Evolutionary conservation across 2,888 invertebrate genomes (phyloP).

Genomic region (Oxystoma pomonae): DNA sequence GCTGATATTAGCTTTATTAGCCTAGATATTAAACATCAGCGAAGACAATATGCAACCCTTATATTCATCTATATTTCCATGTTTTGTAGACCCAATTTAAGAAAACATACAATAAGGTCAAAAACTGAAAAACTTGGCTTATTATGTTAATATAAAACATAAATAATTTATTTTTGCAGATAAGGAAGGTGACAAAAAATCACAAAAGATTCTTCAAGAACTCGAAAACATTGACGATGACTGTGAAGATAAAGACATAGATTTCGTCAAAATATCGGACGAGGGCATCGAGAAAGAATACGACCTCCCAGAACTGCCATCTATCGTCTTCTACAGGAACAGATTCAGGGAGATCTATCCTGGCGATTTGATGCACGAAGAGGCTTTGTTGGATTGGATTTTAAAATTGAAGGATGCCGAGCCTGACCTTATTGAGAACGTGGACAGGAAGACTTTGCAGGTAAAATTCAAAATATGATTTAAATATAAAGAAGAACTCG

Average conservation of each 20-base stretch:
- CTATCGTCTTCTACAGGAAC: constrained; percentile 81
- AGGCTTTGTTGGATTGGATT: constrained; percentile 87
- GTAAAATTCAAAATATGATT: too few species aligned
- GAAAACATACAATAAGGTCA: too few species aligned
- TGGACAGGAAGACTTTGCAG: constrained; percentile 85
- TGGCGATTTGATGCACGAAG: constrained; percentile 89
- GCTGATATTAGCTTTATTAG: too few species aligned
- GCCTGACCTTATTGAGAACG: constrained; percentile 86
- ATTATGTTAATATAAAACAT: too few species aligned
- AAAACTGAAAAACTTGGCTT: too few species aligned
- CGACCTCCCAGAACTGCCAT: constrained; percentile 75
- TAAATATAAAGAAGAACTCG: too few species aligned
- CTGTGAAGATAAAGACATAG: constrained; percentile 86
- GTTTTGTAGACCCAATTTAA: too few species aligned
- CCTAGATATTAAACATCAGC: too few species aligned
- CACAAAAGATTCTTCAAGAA: constrained; percentile 82
- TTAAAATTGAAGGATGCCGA: constrained; percentile 76
- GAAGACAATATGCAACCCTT: too few species aligned
- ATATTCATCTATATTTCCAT: too few species aligned
- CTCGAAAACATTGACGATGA: constrained; percentile 91
- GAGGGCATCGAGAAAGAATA: constrained; percentile 84
- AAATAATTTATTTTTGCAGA: constrained; percentile 58
- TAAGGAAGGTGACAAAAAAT: constrained; percentile 84
- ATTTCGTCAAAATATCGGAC: constrained; percentile 89
- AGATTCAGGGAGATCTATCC: constrained; percentile 64